Evolutionary conservation across 2,113 vertebrate species (phyloP), one percentile per base, ranked within the genome.

Genomic region (Onychostruthus taczanowskii): DNA sequence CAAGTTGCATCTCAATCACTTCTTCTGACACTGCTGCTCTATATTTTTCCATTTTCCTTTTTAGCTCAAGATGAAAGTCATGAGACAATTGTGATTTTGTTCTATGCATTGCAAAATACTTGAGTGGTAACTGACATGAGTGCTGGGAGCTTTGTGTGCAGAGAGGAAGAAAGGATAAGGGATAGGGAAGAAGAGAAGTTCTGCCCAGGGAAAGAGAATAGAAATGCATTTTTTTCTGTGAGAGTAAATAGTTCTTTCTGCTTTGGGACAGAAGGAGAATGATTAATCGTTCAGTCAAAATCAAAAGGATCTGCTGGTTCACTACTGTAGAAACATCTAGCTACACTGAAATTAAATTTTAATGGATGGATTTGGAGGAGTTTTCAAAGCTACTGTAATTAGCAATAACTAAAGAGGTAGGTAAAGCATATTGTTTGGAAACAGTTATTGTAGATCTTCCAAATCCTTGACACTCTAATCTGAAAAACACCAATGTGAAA

Each of bases 71-170:
- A 75, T 75, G 58, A 93, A 96, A 97, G 88, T 86, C 31, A 85
- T 88, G 75, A 93, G 67, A 94, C 33, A 88, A 70, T 47, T 91
- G 62, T 37, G 53, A 52, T 84, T 97, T 94, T 96, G n/a, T 93
- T 87, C 47, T 53, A n/a, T 67, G 23, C 30, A 23, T 46, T 93
- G 35, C 20, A 72, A 93, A 93, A 85, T 81, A 56, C 21, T 94
- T 87, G 17, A 92, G 47, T 31, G 33, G 46, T 49, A 83, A 53
- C 41, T 67, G 58, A 85, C 26, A 2, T 72, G 73, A 55, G 37
- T 58, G 47, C 39, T 75, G 41, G 30, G 53, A 28, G 2, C 7
- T 87, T n/a, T 77, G 27, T 53, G 20, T 47, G 11, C 8, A 70
- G 35, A 64, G 4, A 37, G 15, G 16, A 11, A 41, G 30, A 55